Conservation (phyloP, 2,797 vertebrate species). For the Gallirallus australis region DNA sequence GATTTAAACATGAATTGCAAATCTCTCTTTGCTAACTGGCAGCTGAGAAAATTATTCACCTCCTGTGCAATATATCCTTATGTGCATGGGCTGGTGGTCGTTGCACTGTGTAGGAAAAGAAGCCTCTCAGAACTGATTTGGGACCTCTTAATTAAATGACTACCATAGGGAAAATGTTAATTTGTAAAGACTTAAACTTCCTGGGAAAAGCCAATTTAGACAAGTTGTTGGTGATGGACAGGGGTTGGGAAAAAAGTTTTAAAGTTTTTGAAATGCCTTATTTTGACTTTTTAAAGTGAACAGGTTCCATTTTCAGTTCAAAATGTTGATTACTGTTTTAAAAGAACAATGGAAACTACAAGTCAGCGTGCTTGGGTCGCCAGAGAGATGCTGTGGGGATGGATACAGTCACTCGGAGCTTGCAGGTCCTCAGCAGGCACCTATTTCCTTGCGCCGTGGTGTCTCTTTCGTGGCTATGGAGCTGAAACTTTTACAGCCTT, state of each 20-base stretch:
- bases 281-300: neutral
- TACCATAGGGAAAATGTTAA: neutral
- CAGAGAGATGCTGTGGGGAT: neutral
- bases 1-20: neutral
- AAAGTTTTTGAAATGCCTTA: neutral
- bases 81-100: neutral
- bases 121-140: neutral
- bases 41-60: neutral
- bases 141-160: neutral
- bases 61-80: neutral
- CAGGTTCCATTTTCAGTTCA: neutral
- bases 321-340: neutral
- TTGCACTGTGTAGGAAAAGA: neutral
- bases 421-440: neutral
- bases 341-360: neutral
- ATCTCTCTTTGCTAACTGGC: neutral
- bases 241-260: neutral
- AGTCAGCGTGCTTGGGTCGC: fast-evolving
- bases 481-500: neutral
- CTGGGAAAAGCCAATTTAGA: neutral
- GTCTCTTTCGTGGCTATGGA: neutral
- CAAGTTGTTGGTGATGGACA: neutral
- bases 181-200: neutral
- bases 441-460: fast-evolving
- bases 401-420: neutral